phyloP scores from a whole-genome alignment of 2,888 invertebrate genomes.

The Caenorhabditis sp. region DNA sequence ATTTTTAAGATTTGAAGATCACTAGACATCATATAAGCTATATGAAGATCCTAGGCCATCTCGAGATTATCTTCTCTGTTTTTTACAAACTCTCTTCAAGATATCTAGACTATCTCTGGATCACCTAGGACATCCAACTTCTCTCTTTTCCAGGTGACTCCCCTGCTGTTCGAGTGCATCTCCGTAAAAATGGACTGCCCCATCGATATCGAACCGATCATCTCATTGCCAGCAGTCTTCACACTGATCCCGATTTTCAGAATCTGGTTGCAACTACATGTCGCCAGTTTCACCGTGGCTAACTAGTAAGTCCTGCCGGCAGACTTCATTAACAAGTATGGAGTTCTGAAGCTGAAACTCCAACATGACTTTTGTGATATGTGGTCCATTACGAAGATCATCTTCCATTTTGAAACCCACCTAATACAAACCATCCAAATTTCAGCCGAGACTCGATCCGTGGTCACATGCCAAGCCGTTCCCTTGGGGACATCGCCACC shows the following conservation, averaged over 20 bases:
- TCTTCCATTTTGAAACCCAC: not conserved
- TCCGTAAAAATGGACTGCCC: constrained; percentile 54
- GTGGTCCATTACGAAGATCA: no score
- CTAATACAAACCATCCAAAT: not conserved
- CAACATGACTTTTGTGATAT: no score
- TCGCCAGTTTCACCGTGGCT: constrained; percentile 56
- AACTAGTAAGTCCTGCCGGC: constrained; percentile 25
- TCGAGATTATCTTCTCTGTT: no score
- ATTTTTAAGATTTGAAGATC: no score
- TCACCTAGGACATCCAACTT: no score
- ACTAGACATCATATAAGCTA: no score
- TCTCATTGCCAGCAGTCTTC: constrained; percentile 49
- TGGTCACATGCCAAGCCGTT: constrained; percentile 54
- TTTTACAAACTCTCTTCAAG: no score
- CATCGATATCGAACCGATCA: constrained; percentile 60
- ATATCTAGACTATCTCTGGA: no score
- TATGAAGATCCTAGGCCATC: no score
- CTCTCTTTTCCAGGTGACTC: constrained; percentile 32
- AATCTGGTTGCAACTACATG: constrained; percentile 60
- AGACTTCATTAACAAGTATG: no score
- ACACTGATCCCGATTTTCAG: constrained; percentile 54
- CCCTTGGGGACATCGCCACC: constrained; percentile 18
- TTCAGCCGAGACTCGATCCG: constrained; percentile 58
- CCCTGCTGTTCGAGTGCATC: constrained; percentile 57
- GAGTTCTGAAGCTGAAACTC: no score